Base-by-base conservation (phyloP, 2,797 vertebrate genomes). In the Danionella dracula region DNA sequence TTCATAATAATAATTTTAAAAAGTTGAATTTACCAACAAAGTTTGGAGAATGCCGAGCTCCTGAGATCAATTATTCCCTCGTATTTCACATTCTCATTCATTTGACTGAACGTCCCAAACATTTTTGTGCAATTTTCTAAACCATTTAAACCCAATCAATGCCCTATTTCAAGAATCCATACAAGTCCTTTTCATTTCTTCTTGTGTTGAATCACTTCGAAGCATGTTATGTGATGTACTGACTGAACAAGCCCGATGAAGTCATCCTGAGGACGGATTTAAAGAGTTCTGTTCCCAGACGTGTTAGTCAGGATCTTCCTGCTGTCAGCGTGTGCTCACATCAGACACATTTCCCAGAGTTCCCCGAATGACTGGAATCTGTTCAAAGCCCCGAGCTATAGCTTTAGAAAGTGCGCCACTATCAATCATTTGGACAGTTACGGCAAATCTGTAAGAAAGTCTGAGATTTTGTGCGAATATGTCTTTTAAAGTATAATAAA, bases 221-320 rank as follows among this genome's bases (percentile, higher is more conserved):
- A n/a, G n/a, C n/a, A n/a, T 1, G 71, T 60, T 67, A 62, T 73
- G 64, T 75, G 57, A 55, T 77, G 56, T 21, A 49, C 7, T 41
- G 53, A 78, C 75, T 68, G 73, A 53, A 8, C 42, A 62, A 75
- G 55, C 1, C 51, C 42, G 75, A 78, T 86, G 82, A 87, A 76
- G 82, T 88, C 84, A 87, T 72, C 19, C 63, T 65, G 73, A 56
- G 66, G 61, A 80, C 85, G 83, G 68, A 84, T 84, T 76, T 9
- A 19, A 48, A 58, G 72, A 38, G 42, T 13, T 74, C 72, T 41
- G 76, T 74, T 81, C 67, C 78, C 75, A 81, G 67, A 58, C 76
- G 51, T 46, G 31, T 65, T 35, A 76, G 68, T 46, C 23, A 27
- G 23, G 23, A 71, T 70, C 49, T 71, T 56, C 66, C 53, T 66